phyloP scores from a whole-genome alignment of 2,113 vertebrate genomes.

The Circaetus cinerascens region DNA sequence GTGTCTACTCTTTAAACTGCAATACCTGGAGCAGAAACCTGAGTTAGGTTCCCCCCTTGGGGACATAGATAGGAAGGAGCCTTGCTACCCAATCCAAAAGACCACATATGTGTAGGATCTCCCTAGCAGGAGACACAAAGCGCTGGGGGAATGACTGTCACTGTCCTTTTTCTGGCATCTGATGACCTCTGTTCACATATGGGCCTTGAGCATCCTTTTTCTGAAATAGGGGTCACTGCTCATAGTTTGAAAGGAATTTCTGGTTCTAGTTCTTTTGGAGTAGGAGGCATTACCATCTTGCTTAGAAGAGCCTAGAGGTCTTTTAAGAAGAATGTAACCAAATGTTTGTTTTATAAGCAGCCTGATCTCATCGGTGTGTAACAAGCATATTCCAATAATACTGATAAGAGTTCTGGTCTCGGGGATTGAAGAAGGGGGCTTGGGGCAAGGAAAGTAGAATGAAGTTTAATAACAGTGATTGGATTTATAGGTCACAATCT shows the following conservation, averaged over 20 bases:
- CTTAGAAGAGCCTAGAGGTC: not conserved
- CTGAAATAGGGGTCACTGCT: not conserved
- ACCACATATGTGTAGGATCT: not conserved
- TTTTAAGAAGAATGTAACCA: not conserved
- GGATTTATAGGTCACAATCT: not conserved
- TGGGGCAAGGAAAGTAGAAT: not conserved
- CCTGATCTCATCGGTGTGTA: not conserved
- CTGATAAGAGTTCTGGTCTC: not conserved
- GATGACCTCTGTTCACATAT: not conserved
- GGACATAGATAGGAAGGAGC: not conserved
- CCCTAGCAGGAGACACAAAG: not conserved
- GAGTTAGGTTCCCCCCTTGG: not conserved
- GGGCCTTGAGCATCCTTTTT: not conserved
- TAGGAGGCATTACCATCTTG: not conserved
- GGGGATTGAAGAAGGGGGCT: not conserved
- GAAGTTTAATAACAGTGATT: not conserved
- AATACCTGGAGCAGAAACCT: not conserved
- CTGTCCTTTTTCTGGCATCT: not conserved
- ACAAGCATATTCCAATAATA: not conserved
- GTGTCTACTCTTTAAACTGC: not conserved
- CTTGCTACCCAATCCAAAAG: not conserved
- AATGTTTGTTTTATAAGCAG: not conserved
- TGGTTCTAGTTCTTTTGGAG: not conserved
- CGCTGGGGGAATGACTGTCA: fast-evolving
- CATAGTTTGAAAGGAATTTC: not conserved